Conservation (phyloP, 35 echinoderm and acorn worm genomes). For the Eucidaris tribuloides region DNA sequence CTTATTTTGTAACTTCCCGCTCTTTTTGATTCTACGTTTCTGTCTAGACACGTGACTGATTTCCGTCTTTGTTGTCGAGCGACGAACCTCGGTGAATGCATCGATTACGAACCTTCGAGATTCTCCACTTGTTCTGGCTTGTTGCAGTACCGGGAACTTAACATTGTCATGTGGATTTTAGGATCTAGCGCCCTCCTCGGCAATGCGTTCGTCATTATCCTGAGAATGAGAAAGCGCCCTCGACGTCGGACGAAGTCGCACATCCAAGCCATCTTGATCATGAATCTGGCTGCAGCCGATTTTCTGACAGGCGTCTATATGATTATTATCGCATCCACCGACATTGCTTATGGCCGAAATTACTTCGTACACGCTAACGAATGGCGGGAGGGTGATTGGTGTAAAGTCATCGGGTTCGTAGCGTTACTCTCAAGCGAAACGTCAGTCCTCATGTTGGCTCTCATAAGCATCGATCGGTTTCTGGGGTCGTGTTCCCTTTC, state of each 20-base stretch:
- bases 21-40: too few relatives aligned
- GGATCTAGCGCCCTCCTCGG: conserved; percentile 16
- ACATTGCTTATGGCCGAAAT: not conserved
- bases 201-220: conserved; percentile 30
- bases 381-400: conserved; percentile 3
- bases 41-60: not conserved
- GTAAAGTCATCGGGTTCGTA: conserved; percentile 28
- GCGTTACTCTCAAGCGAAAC: conserved; percentile 42
- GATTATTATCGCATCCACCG: conserved; percentile 38
- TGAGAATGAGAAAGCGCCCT: not conserved
- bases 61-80: not conserved
- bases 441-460: conserved; percentile 36
- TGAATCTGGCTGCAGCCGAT: conserved; percentile 33
- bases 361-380: conserved; percentile 10
- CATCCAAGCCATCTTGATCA: conserved; percentile 26
- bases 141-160: not conserved
- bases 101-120: not conserved
- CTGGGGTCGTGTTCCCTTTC: conserved; percentile 37
- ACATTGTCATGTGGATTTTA: conserved; percentile 29
- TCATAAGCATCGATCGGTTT: conserved; percentile 50
- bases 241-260: not conserved
- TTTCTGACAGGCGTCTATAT: conserved; percentile 54
- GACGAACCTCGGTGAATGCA: not conserved
- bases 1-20: too few relatives aligned
- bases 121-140: not conserved